Evolutionary conservation across 2,113 vertebrate genomes (phyloP).

Genomic region (Callipepla squamata): DNA sequence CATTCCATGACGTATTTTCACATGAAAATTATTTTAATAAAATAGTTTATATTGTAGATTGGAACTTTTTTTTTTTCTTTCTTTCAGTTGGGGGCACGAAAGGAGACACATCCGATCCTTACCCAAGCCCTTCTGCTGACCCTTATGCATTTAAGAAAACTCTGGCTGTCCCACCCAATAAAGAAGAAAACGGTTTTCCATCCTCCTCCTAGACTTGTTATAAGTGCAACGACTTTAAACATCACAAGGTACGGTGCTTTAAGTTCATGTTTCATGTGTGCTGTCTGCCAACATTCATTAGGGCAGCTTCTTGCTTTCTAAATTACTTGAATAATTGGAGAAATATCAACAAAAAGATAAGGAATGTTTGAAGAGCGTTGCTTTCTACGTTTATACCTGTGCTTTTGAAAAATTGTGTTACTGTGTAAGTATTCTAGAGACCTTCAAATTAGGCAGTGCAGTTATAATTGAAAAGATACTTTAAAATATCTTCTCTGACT

Average conservation of each 20-base stretch:
- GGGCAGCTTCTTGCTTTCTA: neutral
- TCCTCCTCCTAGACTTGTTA: slow-evolving; percentile 76
- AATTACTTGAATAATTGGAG: neutral
- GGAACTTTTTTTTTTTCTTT: neutral
- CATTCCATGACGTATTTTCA: neutral
- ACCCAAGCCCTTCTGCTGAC: slow-evolving; percentile 80
- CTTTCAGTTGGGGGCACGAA: slow-evolving; percentile 84
- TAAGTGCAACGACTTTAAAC: slow-evolving; percentile 82
- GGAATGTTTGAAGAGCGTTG: neutral
- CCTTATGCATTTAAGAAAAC: slow-evolving; percentile 49
- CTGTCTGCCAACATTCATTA: neutral
- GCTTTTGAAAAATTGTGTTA: neutral
- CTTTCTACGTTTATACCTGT: neutral
- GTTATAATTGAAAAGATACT: neutral
- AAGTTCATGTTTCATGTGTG: neutral
- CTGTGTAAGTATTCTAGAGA: neutral
- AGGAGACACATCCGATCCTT: slow-evolving; percentile 83
- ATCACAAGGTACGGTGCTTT: slow-evolving; percentile 78
- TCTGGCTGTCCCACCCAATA: slow-evolving; percentile 22
- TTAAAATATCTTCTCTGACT: neutral
- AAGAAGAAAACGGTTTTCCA: slow-evolving; percentile 73
- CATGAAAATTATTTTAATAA: neutral
- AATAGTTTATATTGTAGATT: neutral
- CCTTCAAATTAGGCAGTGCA: neutral
- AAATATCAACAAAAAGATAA: neutral